Evolutionary conservation across 2,797 vertebrate genomes (phyloP).

Genomic region (Clarias fuscus): DNA sequence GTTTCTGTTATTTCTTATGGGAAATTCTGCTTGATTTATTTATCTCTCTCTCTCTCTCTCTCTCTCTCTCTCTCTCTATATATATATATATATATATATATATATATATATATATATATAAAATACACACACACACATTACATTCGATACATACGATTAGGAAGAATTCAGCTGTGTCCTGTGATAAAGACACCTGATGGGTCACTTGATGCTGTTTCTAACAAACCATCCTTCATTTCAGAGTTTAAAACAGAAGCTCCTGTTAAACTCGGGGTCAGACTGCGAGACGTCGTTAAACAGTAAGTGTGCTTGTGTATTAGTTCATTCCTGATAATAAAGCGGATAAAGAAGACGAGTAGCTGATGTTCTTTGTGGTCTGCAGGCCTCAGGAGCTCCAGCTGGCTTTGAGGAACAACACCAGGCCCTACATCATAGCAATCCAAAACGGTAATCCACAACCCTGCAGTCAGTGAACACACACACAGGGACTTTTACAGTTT

Average conservation of each 20-base stretch:
- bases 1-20: too few relatives aligned
- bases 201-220: not conserved
- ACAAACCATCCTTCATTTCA: slow-evolving; percentile 43
- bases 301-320: slow-evolving; percentile 5
- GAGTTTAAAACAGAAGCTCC: slow-evolving; percentile 63
- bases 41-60: too few relatives aligned
- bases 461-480: too few relatives aligned
- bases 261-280: slow-evolving; percentile 72
- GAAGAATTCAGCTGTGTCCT: not conserved
- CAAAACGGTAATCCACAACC: slow-evolving; percentile 62
- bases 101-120: too few relatives aligned
- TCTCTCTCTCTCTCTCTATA: too few relatives aligned
- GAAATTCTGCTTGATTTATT: too few relatives aligned
- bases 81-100: too few relatives aligned
- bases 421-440: slow-evolving; percentile 69
- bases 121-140: not conserved
- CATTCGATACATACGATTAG: not conserved
- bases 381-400: slow-evolving; percentile 70
- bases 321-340: not conserved
- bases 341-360: not conserved
- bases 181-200: not conserved
- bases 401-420: slow-evolving; percentile 66
- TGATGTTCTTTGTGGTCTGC: slow-evolving; percentile 22
- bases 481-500: too few relatives aligned
- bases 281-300: slow-evolving; percentile 70